A percentile compares a stretch with the other conserved stretches of the same genome.
Evolutionary conservation across 1,140 invertebrate genomes (phyloP).

Genomic region (Sarcophaga bullata): DNA sequence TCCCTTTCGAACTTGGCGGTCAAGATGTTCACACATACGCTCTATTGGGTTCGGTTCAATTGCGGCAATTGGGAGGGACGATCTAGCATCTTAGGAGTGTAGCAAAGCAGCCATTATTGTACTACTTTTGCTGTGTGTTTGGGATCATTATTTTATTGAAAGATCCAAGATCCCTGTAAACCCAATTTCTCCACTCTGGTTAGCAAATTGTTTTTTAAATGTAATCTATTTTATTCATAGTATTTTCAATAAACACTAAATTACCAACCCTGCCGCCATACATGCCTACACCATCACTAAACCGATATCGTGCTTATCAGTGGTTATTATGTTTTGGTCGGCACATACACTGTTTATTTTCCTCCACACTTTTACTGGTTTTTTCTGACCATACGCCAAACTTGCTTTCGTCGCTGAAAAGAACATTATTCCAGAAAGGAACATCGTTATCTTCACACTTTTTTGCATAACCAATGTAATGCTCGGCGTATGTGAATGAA

Average conservation of each 20-base stretch:
- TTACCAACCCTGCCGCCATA: slow-evolving; percentile 46
- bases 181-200: slow-evolving; percentile 44
- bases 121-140: slow-evolving; percentile 54
- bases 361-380: background rate
- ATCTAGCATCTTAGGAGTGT: slow-evolving; percentile 44
- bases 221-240: slow-evolving; percentile 41
- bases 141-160: slow-evolving; percentile 46
- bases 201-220: background rate
- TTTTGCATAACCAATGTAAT: too few relatives aligned
- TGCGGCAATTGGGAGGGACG: slow-evolving; percentile 53
- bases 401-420: too few relatives aligned
- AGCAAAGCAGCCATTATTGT: slow-evolving; percentile 50
- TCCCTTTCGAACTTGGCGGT: background rate
- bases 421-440: too few relatives aligned
- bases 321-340: background rate
- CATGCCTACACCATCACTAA: slow-evolving; percentile 27
- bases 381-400: too few relatives aligned
- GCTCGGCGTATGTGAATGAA: too few relatives aligned
- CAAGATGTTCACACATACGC: slow-evolving; percentile 45
- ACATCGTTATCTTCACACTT: too few relatives aligned
- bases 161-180: background rate
- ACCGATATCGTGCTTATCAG: slow-evolving; percentile 20
- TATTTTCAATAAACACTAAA: slow-evolving; percentile 49
- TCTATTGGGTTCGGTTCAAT: slow-evolving; percentile 48
- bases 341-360: background rate